Base-by-base conservation (phyloP, 2,113 vertebrate genomes). In the Myiagra hebetior region DNA sequence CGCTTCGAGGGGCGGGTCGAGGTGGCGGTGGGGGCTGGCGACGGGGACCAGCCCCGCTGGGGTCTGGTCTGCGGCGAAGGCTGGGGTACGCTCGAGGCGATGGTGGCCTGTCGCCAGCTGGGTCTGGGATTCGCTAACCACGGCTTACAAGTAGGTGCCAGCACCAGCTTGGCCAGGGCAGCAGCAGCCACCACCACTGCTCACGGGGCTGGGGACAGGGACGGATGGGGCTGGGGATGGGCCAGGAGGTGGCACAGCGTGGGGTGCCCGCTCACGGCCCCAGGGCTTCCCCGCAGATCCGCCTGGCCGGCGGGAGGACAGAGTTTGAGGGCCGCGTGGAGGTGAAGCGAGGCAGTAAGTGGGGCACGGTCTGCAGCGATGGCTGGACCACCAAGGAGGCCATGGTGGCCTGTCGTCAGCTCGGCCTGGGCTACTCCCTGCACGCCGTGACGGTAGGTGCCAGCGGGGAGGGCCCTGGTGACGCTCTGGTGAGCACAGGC, bases 81-180 rank as follows among this genome's bases (percentile, higher is more conserved):
- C 98, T 99, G 99, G 99, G 98, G 98, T 39, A 99, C 98, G 15
- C 98, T 97, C 93, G 99, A 99, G 95, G 99, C 99, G 46, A 98
- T 98, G 97, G 99, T 99, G 97, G 99, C 97, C 95, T 99, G 99
- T 97, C 98, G 99, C 97, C 99, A 99, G 97, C 98, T 99, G 79
- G 99, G 99, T 79, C 97, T 99, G 93, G 99, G 99, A 98, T 99
- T 99, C 62, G 98, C 99, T 97, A 99, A 98, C 98, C 99, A 99
- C 28, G 99, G 98, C 91, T 96, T 99, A 87, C 98, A 99, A 99
- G 99, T 99, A 98, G 98, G 99, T 98, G 78, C 79, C 50, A 7
- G n/a, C 7, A 9, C 39, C 46, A 18, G 89, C 80, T 64, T 22
- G 35, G 65, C 55, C 35, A 47, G 72, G 67, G 73, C 93, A 70